phyloP scores from a whole-genome alignment of 1,140 invertebrate genomes.

The Cephus cinctus region DNA sequence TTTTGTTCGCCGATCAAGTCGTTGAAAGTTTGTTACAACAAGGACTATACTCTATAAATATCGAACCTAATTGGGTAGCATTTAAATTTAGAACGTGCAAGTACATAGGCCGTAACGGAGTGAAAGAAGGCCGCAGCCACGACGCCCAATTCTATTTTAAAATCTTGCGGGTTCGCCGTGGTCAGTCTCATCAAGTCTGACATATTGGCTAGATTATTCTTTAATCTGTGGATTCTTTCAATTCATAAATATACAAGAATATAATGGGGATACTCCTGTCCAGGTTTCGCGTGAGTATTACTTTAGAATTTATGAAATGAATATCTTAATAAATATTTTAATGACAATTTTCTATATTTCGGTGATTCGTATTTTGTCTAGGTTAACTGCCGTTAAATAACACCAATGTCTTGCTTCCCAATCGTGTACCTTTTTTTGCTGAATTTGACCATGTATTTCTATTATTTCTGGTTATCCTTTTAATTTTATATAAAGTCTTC shows the following conservation, averaged over 20 bases:
- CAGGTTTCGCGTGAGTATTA: constrained; percentile 49
- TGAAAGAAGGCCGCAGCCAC: constrained; percentile 4
- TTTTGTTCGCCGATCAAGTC: constrained; percentile 5
- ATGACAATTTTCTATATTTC: constrained; percentile 13
- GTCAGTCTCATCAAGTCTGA: constrained; percentile 7
- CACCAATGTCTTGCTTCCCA: too few species aligned
- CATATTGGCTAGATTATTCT: neutral
- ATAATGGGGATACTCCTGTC: constrained; percentile 50
- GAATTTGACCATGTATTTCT: neutral
- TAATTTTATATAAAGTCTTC: neutral
- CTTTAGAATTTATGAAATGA: neutral
- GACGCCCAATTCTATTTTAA: constrained; percentile 23
- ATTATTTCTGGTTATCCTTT: neutral
- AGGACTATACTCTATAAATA: constrained; percentile 34
- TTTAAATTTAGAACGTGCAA: constrained; percentile 23
- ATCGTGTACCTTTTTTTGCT: too few species aligned
- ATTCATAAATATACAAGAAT: neutral
- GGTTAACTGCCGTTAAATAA: too few species aligned
- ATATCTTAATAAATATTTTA: constrained; percentile 7
- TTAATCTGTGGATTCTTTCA: neutral
- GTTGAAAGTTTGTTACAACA: too few species aligned
- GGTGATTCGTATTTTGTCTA: constrained; percentile 8
- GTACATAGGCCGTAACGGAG: constrained; percentile 10
- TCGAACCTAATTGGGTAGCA: constrained; percentile 11
- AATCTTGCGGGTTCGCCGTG: constrained; percentile 19